Base-by-base conservation (phyloP, 2,797 vertebrate genomes). In the Mallotus villosus region DNA sequence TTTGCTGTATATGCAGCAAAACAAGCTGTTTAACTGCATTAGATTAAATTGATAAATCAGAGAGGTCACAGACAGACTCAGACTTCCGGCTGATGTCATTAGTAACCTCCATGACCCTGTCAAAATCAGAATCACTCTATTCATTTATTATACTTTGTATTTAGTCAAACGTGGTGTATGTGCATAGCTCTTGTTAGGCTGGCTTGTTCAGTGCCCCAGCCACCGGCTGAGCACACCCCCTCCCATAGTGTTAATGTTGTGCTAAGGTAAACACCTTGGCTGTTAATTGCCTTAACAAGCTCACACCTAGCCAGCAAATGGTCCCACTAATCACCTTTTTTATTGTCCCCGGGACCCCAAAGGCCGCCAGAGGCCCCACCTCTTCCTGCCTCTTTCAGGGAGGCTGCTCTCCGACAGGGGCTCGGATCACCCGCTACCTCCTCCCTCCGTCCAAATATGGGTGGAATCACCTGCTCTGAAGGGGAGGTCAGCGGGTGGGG, bases 231-330 rank as follows among this genome's bases (percentile, higher is more conserved):
- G 27, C 69, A 29, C 68, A 70, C 76, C 69, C 77, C 74, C 77
- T 81, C 81, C 80, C 72, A 79, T 72, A 21, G 81, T 76, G 78
- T 81, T 85, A 80, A 84, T 86, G 85, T 83, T 85, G 84, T 85
- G 85, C 80, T 84, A 85, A 89, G 88, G 84, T 92, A 92, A 93
- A 93, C 88, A 92, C 88, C 81, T 88, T 78, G 81, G 74, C 84
- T 82, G 83, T 87, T 92, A 91, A 92, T 87, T 86, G 73, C 60
- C 74, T 88, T 92, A 91, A 93, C 86, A 71, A 92, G 87, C 82
- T 86, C 76, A 89, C 90, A 88, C 87, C 84, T 91, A 78, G 80
- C 86, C 81, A 72, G 61, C 74, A 73, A 87, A 86, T 76, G 75
- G 82, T 82, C 77, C 82, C 82, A 86, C 86, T 88, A 90, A 91